Evolutionary conservation across 53 echinoderm and acorn worm species (phyloP), one percentile per base, ranked within the genome.

Genomic region (Echinarachnius parma): DNA sequence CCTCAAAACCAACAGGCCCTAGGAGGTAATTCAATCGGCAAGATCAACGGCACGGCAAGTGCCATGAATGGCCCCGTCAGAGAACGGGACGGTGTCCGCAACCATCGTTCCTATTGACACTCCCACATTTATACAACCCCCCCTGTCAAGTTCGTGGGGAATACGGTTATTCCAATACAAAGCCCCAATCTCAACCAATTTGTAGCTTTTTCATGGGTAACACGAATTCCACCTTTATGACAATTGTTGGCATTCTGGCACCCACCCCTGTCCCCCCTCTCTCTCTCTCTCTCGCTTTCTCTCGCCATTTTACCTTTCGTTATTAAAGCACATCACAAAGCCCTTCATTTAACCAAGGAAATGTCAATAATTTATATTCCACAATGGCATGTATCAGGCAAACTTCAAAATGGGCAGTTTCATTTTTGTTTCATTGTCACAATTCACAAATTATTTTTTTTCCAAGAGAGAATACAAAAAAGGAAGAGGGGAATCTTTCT

Each of bases 331-430:
- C 42, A 7, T 34, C 68, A 68, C 68, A 72, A 72, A 72, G 74
- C 74, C 15, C 16, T 14, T 55, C 39, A 72, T 72, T 72, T 57
- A 72, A 72, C 57, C 39, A 28, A 55, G 39, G 35, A 72, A 72
- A 72, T 72, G 74, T 57, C 74, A 72, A 72, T 72, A 72, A 72
- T 72, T n/a, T 72, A 72, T 72, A 72, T 72, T 72, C 35, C 42
- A 37, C 37, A 72, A 57, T 35, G 42, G 31, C 56, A 72, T 57
- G 74, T 72, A 55, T 56, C 37, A 36, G 34, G 74, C 74, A 72
- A 54, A 72, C 74, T n/a, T 9, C 13, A 9, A 14, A 42, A 42
- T 9, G 7, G 42, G 42, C 42, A 42, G 8, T 42, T 42, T 42
- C 13, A 7, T 42, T 42, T 7, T 42, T 7, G 42, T 42, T 7